Conservation (phyloP, 2,888 invertebrate genomes). For the Tridacna crocea region DNA sequence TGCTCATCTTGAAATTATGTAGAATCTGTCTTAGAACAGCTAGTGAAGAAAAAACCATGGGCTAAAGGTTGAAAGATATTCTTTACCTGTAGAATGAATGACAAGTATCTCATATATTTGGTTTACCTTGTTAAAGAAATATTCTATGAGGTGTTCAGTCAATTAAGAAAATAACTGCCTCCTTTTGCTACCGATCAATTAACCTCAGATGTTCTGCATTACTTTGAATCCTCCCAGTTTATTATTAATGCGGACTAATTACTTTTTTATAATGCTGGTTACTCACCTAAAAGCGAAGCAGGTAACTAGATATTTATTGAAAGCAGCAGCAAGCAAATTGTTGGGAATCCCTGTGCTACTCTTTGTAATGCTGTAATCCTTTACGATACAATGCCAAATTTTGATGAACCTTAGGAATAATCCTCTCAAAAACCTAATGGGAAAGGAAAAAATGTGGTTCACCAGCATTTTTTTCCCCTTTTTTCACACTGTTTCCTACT, state of each 20-base stretch:
- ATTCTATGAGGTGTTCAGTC: conserved; percentile 16
- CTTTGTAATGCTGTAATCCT: neutral
- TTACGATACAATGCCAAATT: no score
- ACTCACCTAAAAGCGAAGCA: conserved; percentile 29
- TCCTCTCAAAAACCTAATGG: no score
- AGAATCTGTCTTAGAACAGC: no score
- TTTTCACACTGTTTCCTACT: no score
- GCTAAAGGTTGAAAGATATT: no score
- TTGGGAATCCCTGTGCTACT: conserved; percentile 26
- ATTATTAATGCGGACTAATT: conserved; percentile 48
- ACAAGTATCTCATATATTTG: no score
- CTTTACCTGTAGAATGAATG: no score
- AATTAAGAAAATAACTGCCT: conserved; percentile 12
- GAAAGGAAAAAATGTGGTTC: no score
- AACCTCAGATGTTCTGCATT: conserved; percentile 44
- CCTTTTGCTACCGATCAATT: conserved; percentile 22
- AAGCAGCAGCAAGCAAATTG: conserved; percentile 42
- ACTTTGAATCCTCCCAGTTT: conserved; percentile 34
- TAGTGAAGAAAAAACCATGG: no score
- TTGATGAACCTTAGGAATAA: no score
- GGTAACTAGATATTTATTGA: conserved; percentile 56
- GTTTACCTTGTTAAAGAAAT: conserved; percentile 12
- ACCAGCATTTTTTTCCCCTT: no score
- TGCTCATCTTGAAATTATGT: no score
- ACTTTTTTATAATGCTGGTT: conserved; percentile 46